These are phyloP conservation scores for Plumapathes pennacea DNA, from an alignment of 92 coral and sea anemone species.

Conservation along the genomic window DNA sequence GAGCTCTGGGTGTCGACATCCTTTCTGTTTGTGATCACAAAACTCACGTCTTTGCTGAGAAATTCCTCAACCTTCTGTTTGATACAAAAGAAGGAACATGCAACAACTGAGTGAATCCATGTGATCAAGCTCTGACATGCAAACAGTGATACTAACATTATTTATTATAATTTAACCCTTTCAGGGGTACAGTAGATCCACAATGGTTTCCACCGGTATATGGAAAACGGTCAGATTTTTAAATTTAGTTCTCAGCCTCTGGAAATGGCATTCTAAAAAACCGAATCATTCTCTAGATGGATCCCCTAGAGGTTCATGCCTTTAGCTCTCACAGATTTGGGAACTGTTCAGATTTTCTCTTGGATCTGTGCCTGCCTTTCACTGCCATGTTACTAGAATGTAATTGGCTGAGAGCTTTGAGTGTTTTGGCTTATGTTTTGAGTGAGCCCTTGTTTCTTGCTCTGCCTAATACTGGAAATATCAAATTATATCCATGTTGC, in stretches of 20 bases:
- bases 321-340: no score
- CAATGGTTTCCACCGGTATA: no score
- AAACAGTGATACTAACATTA: neutral
- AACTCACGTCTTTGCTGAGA: constrained; percentile 85
- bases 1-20: constrained; percentile 72
- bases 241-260: no score
- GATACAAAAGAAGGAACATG: neutral
- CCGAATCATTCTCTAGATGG: no score
- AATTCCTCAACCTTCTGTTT: constrained; percentile 86
- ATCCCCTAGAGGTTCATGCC: no score
- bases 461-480: neutral
- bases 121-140: neutral
- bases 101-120: neutral
- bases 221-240: no score
- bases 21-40: constrained; percentile 74
- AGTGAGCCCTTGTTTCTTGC: no score
- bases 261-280: no score
- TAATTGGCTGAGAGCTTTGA: no score
- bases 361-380: neutral
- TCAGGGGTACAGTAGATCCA: no score
- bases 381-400: neutral
- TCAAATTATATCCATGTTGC: neutral
- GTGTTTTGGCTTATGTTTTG: no score
- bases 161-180: no score
- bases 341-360: neutral